Evolutionary conservation across 2,888 invertebrate species (phyloP).

Genomic region (Achlya flavicornis): DNA sequence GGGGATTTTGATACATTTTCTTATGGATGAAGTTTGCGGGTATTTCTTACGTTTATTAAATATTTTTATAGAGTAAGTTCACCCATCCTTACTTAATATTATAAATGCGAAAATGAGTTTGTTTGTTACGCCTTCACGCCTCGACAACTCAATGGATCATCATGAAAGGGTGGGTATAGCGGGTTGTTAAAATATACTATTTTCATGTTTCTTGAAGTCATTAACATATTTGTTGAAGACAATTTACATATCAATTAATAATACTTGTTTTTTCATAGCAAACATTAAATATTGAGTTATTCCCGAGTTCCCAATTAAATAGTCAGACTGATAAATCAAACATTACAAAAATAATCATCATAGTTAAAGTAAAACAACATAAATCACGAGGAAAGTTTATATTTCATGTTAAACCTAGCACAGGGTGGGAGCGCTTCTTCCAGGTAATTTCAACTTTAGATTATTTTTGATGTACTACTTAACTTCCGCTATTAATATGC

Average conservation of each 20-base stretch:
- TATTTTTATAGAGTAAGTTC: background rate
- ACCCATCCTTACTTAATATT: too few relatives aligned
- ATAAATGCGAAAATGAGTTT: too few relatives aligned
- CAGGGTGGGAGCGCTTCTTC: background rate
- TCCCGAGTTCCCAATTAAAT: background rate
- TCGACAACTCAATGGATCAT: too few relatives aligned
- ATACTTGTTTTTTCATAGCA: background rate
- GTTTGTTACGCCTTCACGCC: too few relatives aligned
- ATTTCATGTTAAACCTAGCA: background rate
- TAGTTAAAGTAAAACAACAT: background rate
- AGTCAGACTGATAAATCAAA: background rate
- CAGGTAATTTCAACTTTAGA: constrained; percentile 9
- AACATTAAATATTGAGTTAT: too few relatives aligned
- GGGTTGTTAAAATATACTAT: too few relatives aligned
- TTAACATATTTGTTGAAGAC: too few relatives aligned
- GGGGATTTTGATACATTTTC: constrained; percentile 33
- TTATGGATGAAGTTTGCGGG: constrained; percentile 29
- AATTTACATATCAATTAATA: too few relatives aligned
- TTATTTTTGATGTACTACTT: constrained; percentile 36
- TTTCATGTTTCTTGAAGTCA: too few relatives aligned
- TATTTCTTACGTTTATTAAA: constrained; percentile 16
- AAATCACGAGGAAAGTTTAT: background rate
- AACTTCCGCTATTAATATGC: constrained; percentile 41
- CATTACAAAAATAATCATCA: background rate
- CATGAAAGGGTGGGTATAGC: too few relatives aligned